Percentiles rank a stretch among this genome's conserved stretches.
Evolutionary conservation across 1,140 invertebrate species (phyloP).

Genomic region (Rhynchophorus ferrugineus): DNA sequence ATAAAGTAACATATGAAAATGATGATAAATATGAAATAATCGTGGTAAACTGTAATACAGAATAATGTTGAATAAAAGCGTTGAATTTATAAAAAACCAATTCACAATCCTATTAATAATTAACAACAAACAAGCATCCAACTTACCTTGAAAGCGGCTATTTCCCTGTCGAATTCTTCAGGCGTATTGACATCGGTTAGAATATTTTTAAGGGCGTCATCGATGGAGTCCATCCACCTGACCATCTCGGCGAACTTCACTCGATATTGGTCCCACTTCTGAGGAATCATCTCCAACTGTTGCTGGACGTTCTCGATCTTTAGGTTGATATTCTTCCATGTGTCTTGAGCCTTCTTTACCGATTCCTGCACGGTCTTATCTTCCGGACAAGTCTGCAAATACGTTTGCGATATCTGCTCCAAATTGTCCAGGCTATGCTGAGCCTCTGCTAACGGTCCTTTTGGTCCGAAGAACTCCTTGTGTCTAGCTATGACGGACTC

Average conservation of each 20-base stretch:
- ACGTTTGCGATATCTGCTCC: conserved; percentile 59
- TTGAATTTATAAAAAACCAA: no score
- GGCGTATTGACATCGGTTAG: conserved; percentile 73
- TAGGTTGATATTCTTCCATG: conserved; percentile 65
- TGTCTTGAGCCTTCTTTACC: conserved; percentile 57
- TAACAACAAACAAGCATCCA: no score
- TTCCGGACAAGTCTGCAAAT: conserved; percentile 53
- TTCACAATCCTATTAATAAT: no score
- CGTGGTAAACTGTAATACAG: no score
- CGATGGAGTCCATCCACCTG: conserved; percentile 86
- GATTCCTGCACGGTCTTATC: conserved; percentile 59
- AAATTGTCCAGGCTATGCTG: conserved; percentile 69
- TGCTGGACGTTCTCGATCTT: conserved; percentile 64
- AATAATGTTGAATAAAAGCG: no score
- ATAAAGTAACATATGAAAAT: no score
- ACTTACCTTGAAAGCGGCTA: conserved; percentile 80
- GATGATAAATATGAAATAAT: no score
- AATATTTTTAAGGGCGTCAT: conserved; percentile 72
- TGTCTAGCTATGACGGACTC: conserved; percentile 70
- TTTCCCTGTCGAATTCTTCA: conserved; percentile 84
- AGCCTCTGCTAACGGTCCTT: conserved; percentile 60
- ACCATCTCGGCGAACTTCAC: conserved; percentile 76
- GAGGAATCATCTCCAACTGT: conserved; percentile 78
- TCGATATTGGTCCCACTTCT: conserved; percentile 82
- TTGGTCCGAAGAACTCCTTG: conserved; percentile 65